These are phyloP conservation scores for Cataglyphis albicans DNA, from an alignment of 2,888 invertebrate genomes.

Conservation along the genomic window DNA sequence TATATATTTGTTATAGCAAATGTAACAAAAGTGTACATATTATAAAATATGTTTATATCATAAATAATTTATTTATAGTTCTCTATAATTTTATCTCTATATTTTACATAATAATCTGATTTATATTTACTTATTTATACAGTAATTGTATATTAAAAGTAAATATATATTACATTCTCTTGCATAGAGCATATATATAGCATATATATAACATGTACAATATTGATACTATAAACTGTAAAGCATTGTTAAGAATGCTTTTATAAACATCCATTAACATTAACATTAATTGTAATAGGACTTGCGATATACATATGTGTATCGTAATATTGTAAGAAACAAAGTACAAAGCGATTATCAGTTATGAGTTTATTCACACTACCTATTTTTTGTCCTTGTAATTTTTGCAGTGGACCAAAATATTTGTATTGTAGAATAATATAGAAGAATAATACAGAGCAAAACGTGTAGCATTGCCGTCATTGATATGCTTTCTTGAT, in stretches of 20 bases:
- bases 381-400: constrained; percentile 42
- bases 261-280: neutral
- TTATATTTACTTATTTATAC: neutral
- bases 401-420: constrained; percentile 57
- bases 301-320: constrained; percentile 16
- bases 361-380: constrained; percentile 44
- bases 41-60: constrained; percentile 26
- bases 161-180: neutral
- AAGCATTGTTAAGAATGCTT: constrained; percentile 15
- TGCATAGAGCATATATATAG: neutral
- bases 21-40: constrained; percentile 6
- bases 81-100: neutral
- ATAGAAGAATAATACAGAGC: neutral
- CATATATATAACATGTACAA: neutral
- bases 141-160: constrained; percentile 12
- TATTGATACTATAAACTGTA: constrained; percentile 4
- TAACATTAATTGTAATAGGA: neutral
- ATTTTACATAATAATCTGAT: neutral
- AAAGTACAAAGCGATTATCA: constrained; percentile 61
- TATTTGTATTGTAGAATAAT: constrained; percentile 18
- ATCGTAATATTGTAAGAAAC: constrained; percentile 14
- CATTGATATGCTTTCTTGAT: constrained; percentile 33
- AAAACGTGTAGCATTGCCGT: constrained; percentile 19
- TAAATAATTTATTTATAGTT: constrained; percentile 8
- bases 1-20: neutral